Conservation (phyloP, 2,113 vertebrate genomes). For the Sialia sialis region DNA sequence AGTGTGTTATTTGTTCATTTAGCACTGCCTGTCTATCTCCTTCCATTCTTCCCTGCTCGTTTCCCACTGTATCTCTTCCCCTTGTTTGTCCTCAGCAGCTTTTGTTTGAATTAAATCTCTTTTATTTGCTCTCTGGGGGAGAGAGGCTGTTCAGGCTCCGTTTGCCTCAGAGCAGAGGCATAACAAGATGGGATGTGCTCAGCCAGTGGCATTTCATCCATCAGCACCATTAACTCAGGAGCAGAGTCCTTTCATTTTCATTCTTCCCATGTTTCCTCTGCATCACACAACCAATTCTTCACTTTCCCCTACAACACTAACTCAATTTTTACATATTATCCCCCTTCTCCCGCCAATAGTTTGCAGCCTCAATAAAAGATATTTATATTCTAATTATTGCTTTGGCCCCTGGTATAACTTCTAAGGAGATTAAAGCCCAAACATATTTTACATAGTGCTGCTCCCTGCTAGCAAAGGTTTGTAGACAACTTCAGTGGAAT, state of each 20-base stretch:
- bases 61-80: slow-evolving; percentile 4
- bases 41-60: neutral
- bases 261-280: neutral
- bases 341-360: neutral
- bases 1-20: neutral
- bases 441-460: neutral
- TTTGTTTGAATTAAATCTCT: slow-evolving; percentile 51
- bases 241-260: neutral
- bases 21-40: neutral
- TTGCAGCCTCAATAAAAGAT: slow-evolving; percentile 2
- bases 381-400: slow-evolving; percentile 51
- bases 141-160: neutral
- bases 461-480: neutral
- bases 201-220: neutral
- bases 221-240: neutral
- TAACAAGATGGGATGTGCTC: slow-evolving; percentile 6
- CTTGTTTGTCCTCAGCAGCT: slow-evolving; percentile 26
- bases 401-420: neutral
- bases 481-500: neutral
- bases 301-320: neutral
- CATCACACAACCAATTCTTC: neutral
- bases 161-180: slow-evolving; percentile 26
- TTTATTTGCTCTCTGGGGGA: slow-evolving; percentile 35
- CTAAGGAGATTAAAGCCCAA: neutral
- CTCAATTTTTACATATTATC: neutral